Percentiles rank a stretch among this genome's conserved stretches.
Evolutionary conservation across 2,113 vertebrate species (phyloP).

Genomic region (Pangasianodon gigas): DNA sequence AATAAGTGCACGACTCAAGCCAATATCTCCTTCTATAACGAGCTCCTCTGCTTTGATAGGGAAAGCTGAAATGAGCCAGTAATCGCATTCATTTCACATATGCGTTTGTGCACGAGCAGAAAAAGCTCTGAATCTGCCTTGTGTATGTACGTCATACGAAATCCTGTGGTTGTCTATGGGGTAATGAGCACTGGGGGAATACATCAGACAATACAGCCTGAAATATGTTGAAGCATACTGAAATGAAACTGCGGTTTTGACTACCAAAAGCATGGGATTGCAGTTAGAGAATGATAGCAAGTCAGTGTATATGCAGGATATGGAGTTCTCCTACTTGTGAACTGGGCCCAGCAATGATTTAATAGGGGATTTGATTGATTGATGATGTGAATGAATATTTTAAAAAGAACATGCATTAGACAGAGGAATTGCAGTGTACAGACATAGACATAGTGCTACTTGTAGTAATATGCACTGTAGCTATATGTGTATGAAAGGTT

Average conservation of each 20-base stretch:
- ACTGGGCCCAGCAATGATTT: background rate
- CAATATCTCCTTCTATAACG: background rate
- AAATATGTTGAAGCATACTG: background rate
- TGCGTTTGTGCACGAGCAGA: background rate
- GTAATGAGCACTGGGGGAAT: background rate
- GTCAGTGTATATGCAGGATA: background rate
- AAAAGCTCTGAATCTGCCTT: background rate
- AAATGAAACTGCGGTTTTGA: background rate
- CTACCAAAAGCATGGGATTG: background rate
- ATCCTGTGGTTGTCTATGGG: background rate
- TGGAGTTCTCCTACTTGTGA: conserved; percentile 1
- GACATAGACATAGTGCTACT: background rate
- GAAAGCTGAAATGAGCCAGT: background rate
- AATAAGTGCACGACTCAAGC: conserved; percentile 4
- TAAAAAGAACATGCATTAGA: background rate
- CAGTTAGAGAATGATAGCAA: background rate
- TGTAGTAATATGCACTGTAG: background rate
- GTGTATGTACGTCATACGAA: conserved; percentile 16
- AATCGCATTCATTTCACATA: background rate
- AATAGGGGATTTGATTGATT: no score
- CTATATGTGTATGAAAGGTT: background rate
- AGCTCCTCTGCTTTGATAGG: background rate
- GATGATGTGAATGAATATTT: background rate
- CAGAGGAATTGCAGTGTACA: background rate
- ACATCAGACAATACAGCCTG: background rate